These are phyloP conservation scores for Agrochola circellaris DNA, from an alignment of 2,888 invertebrate genomes.

Conservation along the genomic window DNA sequence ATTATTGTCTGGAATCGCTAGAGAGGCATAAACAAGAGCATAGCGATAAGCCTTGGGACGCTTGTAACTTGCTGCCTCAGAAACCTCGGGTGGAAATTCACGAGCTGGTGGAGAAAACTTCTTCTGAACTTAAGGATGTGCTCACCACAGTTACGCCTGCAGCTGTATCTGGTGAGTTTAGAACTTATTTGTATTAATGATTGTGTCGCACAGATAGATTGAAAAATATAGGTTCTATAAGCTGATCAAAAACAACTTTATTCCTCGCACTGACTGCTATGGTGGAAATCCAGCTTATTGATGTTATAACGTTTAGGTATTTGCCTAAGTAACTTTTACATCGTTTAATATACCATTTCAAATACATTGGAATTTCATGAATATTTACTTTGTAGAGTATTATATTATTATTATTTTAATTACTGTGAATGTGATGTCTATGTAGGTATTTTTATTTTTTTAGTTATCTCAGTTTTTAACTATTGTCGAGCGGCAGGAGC, in stretches of 20 bases:
- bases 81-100: slow-evolving; percentile 71
- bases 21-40: slow-evolving; percentile 72
- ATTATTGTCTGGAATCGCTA: slow-evolving; percentile 80
- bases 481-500: too few species aligned
- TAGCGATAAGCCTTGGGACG: slow-evolving; percentile 84
- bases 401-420: neutral
- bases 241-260: neutral
- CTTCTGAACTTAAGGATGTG: slow-evolving; percentile 77
- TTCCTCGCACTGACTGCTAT: neutral
- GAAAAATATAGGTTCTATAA: neutral
- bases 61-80: slow-evolving; percentile 81
- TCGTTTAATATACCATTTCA: neutral
- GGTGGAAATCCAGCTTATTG: neutral
- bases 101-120: slow-evolving; percentile 72
- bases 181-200: neutral
- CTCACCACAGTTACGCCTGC: slow-evolving; percentile 77
- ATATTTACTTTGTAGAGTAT: neutral
- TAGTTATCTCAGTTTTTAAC: neutral
- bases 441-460: neutral
- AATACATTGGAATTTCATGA: neutral
- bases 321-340: neutral
- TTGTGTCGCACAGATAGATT: neutral
- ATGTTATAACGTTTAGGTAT: neutral
- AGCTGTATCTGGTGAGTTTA: slow-evolving; percentile 77
- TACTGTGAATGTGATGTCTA: neutral